Base-by-base conservation (phyloP, 2,888 invertebrate species). In the Harpalus rufipes region DNA sequence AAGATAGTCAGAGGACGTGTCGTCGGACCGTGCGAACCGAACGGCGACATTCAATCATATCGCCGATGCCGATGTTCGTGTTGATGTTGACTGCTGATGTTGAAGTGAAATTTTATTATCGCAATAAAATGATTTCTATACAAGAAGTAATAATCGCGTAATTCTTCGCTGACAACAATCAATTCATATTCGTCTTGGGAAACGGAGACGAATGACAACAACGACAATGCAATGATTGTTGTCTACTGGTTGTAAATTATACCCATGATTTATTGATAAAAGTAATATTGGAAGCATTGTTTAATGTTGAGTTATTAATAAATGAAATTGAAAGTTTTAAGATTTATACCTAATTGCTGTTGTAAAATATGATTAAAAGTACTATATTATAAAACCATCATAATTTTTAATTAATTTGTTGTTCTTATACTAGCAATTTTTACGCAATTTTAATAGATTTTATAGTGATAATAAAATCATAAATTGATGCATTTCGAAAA, bases 1-100 rank as follows among this genome's bases (percentile, higher is more conserved):
- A 44, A 44, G 16, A 74, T 41, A 41, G 14, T 68, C 12, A 5
- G 4, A 32, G 44, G 44, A 74, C 72, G 72, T 74, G 72, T 74
- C 72, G 41, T 68, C 72, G 44, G 72, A 74, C 72, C 72, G 72
- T 74, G 72, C 72, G 72, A 74, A 68, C 68, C 39, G 14, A 68
- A 44, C 72, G 72, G 18, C 51, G 44, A 74, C 72, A 74, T 74
- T 74, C 72, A 74, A 74, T 74, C 72, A 74, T 44, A 41, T 44
- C 8, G 41, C 44, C 6, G 32, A 32, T 32, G 32, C 5, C 32
- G 44, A 51, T 51, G 1, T 7, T 44, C 25, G 6, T 44, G 44
- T 10, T 44, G 44, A 5, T 44, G 44, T 7, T 10, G 44, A 10
- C 6, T 44, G 44, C 8, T 51, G 44, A 8, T 12, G 44, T 12